Percentiles rank a stretch among this genome's conserved stretches.
Evolutionary conservation across 1,140 invertebrate genomes (phyloP).

Genomic region (Solenopsis fugax): DNA sequence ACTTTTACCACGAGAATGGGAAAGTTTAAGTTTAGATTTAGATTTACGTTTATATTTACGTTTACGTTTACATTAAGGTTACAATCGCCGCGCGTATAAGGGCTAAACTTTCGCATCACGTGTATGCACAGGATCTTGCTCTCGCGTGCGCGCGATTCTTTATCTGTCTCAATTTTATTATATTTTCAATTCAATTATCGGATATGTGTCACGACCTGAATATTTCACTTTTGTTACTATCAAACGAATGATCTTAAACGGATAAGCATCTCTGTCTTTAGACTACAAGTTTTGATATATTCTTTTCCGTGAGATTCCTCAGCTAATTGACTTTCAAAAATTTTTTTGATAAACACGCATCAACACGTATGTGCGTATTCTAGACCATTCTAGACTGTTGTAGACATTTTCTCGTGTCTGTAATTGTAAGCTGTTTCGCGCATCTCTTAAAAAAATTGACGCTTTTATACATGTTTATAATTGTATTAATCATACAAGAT

Average conservation of each 20-base stretch:
- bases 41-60: not conserved
- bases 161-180: not conserved
- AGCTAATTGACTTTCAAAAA: too few relatives aligned
- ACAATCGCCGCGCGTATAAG: too few relatives aligned
- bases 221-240: not conserved
- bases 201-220: not conserved
- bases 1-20: not conserved
- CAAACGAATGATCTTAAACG: not conserved
- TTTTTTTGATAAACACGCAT: not conserved
- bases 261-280: not conserved
- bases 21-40: not conserved
- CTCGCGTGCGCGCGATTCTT: not conserved
- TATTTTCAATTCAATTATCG: too few relatives aligned
- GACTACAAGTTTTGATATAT: too few relatives aligned
- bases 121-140: not conserved
- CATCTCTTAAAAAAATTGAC: not conserved
- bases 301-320: too few relatives aligned
- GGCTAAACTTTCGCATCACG: too few relatives aligned
- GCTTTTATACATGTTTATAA: not conserved
- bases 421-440: too few relatives aligned
- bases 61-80: too few relatives aligned
- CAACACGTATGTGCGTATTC: too few relatives aligned
- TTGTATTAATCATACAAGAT: not conserved
- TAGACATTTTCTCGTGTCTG: too few relatives aligned
- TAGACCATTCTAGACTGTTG: too few relatives aligned